phyloP scores from a whole-genome alignment of 2,888 invertebrate species.

The Laspeyria flexula region DNA sequence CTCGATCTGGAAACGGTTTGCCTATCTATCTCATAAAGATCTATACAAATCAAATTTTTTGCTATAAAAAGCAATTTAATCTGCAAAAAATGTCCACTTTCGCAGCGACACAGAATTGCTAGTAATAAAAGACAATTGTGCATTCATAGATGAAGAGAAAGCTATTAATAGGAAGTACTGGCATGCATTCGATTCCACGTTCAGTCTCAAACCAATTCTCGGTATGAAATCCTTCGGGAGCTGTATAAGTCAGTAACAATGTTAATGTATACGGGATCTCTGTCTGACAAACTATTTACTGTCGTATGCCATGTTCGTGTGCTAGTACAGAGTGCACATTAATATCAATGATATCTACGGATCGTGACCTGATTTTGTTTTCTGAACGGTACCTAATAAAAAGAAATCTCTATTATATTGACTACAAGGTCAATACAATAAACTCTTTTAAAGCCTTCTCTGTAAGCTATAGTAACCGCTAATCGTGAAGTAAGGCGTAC shows the following conservation, averaged over 20 bases:
- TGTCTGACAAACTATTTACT: constrained; percentile 4
- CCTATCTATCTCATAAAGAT: no score
- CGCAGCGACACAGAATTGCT: neutral
- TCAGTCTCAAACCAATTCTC: constrained; percentile 2
- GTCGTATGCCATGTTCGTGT: neutral
- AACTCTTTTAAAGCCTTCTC: neutral
- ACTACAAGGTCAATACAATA: neutral
- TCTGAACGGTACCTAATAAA: neutral
- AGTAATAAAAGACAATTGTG: neutral
- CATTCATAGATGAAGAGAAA: constrained; percentile 1
- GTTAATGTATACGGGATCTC: constrained; percentile 7
- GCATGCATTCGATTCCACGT: constrained; percentile 3
- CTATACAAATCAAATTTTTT: no score
- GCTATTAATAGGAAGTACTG: constrained; percentile 4
- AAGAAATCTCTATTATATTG: neutral
- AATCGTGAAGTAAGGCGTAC: no score
- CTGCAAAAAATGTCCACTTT: no score
- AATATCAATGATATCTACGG: constrained; percentile 1
- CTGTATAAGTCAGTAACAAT: constrained; percentile 5
- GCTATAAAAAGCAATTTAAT: no score
- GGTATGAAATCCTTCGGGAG: constrained; percentile 2
- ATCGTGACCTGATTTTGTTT: neutral
- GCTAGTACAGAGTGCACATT: neutral
- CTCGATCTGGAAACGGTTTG: no score
- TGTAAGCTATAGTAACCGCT: neutral